Percentiles rank a stretch among this genome's conserved stretches.
Evolutionary conservation across 2,113 vertebrate species (phyloP).

Genomic region (Blennius ocellaris): DNA sequence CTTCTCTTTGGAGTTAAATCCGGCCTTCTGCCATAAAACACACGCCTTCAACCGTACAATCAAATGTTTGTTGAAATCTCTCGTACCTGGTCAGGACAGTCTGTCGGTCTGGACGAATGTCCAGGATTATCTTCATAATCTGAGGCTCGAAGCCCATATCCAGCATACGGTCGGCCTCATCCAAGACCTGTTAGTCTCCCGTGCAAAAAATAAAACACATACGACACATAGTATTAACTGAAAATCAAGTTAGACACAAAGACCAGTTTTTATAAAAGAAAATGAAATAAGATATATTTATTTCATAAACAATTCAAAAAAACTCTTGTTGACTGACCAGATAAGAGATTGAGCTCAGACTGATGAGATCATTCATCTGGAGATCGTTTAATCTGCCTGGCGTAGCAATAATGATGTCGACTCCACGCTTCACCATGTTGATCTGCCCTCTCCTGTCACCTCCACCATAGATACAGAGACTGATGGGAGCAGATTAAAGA

Average conservation of each 20-base stretch:
- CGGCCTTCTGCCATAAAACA: too few species aligned
- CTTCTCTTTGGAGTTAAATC: neutral
- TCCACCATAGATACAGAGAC: slow-evolving; percentile 95
- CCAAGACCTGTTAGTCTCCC: slow-evolving; percentile 87
- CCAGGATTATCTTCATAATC: slow-evolving; percentile 97
- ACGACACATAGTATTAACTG: too few species aligned
- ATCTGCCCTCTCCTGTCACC: slow-evolving; percentile 92
- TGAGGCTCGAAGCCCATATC: slow-evolving; percentile 99
- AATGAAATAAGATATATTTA: too few species aligned
- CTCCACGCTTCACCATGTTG: slow-evolving; percentile 84
- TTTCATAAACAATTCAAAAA: too few species aligned
- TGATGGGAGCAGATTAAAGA: slow-evolving; percentile 53
- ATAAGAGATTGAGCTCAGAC: slow-evolving; percentile 90
- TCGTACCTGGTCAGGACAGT: slow-evolving; percentile 95
- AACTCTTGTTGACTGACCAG: slow-evolving; percentile 83
- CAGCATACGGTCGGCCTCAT: slow-evolving; percentile 97
- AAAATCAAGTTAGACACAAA: too few species aligned
- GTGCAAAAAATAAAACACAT: accelerated
- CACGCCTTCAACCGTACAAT: neutral
- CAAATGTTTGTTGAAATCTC: neutral
- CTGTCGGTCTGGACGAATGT: slow-evolving; percentile 94
- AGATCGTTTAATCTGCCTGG: slow-evolving; percentile 94
- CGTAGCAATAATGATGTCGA: slow-evolving; percentile 97
- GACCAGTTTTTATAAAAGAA: too few species aligned
- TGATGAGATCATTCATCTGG: slow-evolving; percentile 94